These are phyloP conservation scores for Threskiornis aethiopicus DNA, from an alignment of 2,797 vertebrate genomes.

Conservation along the genomic window DNA sequence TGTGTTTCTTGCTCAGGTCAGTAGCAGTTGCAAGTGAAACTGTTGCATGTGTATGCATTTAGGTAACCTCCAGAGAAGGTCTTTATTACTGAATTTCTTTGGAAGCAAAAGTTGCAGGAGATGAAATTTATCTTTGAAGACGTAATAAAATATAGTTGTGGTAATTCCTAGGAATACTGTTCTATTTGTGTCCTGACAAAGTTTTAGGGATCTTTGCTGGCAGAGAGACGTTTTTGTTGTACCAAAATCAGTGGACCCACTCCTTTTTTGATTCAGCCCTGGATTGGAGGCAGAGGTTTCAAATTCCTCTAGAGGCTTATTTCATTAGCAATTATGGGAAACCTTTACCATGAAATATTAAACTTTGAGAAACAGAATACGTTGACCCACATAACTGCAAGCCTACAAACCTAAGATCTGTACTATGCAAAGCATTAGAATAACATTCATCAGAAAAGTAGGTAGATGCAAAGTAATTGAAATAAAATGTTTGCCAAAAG, in stretches of 20 bases:
- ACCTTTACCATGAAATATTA: background rate
- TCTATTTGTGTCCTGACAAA: background rate
- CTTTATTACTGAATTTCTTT: background rate
- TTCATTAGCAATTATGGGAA: background rate
- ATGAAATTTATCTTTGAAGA: background rate
- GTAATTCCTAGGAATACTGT: background rate
- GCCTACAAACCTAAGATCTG: background rate
- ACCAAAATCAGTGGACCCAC: background rate
- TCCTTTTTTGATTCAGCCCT: background rate
- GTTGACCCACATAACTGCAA: background rate
- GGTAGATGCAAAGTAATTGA: background rate
- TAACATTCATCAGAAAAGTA: background rate
- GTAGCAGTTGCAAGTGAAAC: background rate
- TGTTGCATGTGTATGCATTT: background rate
- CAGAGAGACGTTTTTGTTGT: background rate
- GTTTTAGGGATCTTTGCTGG: background rate
- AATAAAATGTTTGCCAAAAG: background rate
- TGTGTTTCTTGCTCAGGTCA: background rate
- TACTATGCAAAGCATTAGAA: background rate
- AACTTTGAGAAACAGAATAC: background rate
- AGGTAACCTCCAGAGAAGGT: background rate
- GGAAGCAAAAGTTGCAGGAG: background rate
- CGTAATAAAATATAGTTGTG: background rate
- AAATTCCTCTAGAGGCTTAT: background rate
- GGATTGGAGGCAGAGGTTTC: background rate